These are phyloP conservation scores for Charadrius vociferus DNA, from an alignment of 2,113 vertebrate species.

Conservation along the genomic window DNA sequence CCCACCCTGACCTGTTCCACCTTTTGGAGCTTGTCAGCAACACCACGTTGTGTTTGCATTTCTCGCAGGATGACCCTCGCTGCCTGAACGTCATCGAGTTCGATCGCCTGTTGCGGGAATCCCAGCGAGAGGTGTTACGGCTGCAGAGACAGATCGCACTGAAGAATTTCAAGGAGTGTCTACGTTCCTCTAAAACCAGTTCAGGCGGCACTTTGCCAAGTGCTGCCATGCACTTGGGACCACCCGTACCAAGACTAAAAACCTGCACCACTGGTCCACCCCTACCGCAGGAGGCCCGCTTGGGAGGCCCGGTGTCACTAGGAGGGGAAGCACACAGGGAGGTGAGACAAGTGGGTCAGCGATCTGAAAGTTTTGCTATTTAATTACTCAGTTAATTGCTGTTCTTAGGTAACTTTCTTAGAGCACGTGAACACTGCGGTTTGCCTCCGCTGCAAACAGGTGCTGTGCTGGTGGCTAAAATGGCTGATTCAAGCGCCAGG, in stretches of 20 bases:
- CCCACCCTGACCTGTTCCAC: neutral
- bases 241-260: accelerated
- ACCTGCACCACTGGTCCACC: neutral
- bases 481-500: accelerated
- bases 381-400: neutral
- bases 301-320: neutral
- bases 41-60: accelerated
- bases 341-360: conserved; percentile 29
- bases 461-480: neutral
- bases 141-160: conserved; percentile 93
- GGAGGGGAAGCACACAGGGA: neutral
- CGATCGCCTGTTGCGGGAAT: conserved; percentile 88
- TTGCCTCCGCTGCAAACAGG: accelerated
- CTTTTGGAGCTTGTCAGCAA: neutral
- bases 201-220: neutral
- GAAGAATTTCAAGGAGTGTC: conserved; percentile 72
- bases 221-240: neutral
- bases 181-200: neutral
- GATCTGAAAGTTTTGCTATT: accelerated
- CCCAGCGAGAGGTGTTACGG: conserved; percentile 92
- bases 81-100: conserved; percentile 79
- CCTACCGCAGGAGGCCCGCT: neutral
- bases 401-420: neutral
- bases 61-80: conserved; percentile 62
- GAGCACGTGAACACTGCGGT: neutral